Base-by-base conservation (phyloP, 2,113 vertebrate genomes). In the Oncorhynchus clarkii region DNA sequence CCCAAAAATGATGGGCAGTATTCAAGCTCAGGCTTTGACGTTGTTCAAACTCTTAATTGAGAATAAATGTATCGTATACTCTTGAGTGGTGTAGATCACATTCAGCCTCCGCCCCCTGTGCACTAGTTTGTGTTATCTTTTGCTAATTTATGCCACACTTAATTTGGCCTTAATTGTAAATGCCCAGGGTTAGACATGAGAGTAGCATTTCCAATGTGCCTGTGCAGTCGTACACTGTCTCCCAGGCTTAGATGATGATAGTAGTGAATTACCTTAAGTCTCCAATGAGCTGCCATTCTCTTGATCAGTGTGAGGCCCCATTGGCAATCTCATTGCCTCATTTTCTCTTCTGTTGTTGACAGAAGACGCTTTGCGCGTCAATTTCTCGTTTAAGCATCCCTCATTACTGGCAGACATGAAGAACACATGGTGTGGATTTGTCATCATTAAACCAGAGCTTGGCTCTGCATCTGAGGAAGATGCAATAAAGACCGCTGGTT, bases 141-240 rank as follows among this genome's bases (percentile, higher is more conserved):
- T 84, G 39, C 79, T 81, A 86, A 88, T 93, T 92, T 91, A 90
- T 92, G 92, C 90, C 88, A 90, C 91, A 89, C 87, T 89, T 91
- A 89, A 93, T 93, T 91, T 90, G 84, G 89, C 88, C 82, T 87
- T 88, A 81, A 86, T 92, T 93, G 90, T 91, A 85, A 93, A 89
- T 87, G 90, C 92, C 87, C 89, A 26, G 85, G 83, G 84, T 90
- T 87, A 92, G 88, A 88, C 86, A 75, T 76, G 84, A 86, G 83
- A 67, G 78, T 70, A 79, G 75, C 72, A 86, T 87, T 76, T 73
- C 83, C 79, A 83, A 87, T 89, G 88, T 87, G 87, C 76, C 79
- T 76, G 73, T 75, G 85, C 82, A 64, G 77, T 85, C 22, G 22
- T 75, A 85, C 86, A 82, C 8, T 71, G 86, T 86, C 91, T 89